Percentiles rank a stretch among this genome's conserved stretches.
phyloP scores from a whole-genome alignment of 1,140 invertebrate species.

The Sweltsa coloradensis region DNA sequence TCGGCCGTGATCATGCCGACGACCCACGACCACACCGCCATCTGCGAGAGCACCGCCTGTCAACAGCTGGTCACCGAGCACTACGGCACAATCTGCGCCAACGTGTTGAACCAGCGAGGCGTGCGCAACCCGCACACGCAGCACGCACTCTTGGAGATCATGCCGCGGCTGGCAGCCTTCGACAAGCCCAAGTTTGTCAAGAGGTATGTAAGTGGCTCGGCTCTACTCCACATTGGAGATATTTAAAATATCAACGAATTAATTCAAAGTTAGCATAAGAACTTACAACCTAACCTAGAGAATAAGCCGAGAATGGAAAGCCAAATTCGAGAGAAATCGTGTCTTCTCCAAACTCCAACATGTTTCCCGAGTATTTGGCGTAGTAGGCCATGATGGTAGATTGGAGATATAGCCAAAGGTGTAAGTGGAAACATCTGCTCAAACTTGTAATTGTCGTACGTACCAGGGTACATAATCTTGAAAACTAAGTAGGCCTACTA shows the following conservation, averaged over 20 bases:
- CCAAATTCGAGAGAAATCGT: too few relatives aligned
- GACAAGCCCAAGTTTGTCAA: slow-evolving; percentile 68
- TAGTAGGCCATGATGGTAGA: too few relatives aligned
- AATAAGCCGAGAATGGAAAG: too few relatives aligned
- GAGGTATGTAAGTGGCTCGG: slow-evolving; percentile 23
- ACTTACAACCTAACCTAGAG: too few relatives aligned
- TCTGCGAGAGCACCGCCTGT: slow-evolving; percentile 78
- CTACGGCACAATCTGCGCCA: slow-evolving; percentile 67
- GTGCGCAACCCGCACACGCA: slow-evolving; percentile 73
- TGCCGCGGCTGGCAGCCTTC: slow-evolving; percentile 92
- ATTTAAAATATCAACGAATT: neutral
- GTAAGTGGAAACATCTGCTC: too few relatives aligned
- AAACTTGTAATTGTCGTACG: too few relatives aligned
- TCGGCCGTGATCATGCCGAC: slow-evolving; percentile 32
- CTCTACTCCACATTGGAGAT: neutral
- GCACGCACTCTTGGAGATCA: slow-evolving; percentile 70
- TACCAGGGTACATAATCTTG: too few relatives aligned
- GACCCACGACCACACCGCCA: slow-evolving; percentile 28
- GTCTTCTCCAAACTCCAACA: too few relatives aligned
- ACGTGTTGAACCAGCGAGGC: slow-evolving; percentile 62
- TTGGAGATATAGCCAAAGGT: too few relatives aligned
- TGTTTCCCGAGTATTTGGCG: too few relatives aligned
- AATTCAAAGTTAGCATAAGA: too few relatives aligned
- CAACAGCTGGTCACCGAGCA: slow-evolving; percentile 70
- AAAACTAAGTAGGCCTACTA: too few relatives aligned